A percentile compares a stretch with the other conserved stretches of the same genome.
phyloP scores from a whole-genome alignment of 2,113 vertebrate species.

The Podarcis cretensis region DNA sequence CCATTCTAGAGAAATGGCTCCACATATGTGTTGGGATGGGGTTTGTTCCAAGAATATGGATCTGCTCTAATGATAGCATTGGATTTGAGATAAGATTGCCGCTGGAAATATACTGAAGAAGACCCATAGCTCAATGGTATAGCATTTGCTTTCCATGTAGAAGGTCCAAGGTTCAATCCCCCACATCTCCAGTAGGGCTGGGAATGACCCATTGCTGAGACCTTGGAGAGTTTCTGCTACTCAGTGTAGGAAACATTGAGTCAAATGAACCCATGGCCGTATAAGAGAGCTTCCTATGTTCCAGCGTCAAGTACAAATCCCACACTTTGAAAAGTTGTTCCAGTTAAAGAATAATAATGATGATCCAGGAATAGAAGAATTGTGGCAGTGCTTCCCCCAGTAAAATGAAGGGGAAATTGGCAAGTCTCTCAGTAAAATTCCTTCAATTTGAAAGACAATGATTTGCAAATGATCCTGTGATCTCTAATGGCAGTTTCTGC shows the following conservation, averaged over 20 bases:
- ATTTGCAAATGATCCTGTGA: constrained; percentile 65
- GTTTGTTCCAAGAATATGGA: neutral
- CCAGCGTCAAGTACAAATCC: constrained; percentile 14
- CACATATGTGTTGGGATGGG: neutral
- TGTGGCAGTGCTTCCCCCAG: neutral
- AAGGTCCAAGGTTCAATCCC: too few relatives aligned
- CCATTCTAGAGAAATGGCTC: neutral
- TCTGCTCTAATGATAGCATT: neutral
- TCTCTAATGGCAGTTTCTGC: constrained; percentile 68
- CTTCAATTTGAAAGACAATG: constrained; percentile 67
- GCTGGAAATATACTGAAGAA: constrained; percentile 5
- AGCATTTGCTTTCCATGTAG: too few relatives aligned
- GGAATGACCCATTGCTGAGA: too few relatives aligned
- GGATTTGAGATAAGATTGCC: constrained; percentile 18
- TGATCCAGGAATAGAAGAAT: constrained; percentile 55
- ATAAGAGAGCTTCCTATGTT: too few relatives aligned
- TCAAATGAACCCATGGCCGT: too few relatives aligned
- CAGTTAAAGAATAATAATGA: constrained; percentile 55
- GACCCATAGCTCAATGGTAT: constrained; percentile 1
- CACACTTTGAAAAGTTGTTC: neutral
- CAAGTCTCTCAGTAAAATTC: constrained; percentile 61
- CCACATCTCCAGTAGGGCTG: too few relatives aligned
- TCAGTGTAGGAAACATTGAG: too few relatives aligned
- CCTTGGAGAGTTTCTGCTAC: too few relatives aligned
- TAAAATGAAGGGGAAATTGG: constrained; percentile 26